Conservation (phyloP, 1,140 invertebrate genomes). For the Phenacoccus solenopsis region DNA sequence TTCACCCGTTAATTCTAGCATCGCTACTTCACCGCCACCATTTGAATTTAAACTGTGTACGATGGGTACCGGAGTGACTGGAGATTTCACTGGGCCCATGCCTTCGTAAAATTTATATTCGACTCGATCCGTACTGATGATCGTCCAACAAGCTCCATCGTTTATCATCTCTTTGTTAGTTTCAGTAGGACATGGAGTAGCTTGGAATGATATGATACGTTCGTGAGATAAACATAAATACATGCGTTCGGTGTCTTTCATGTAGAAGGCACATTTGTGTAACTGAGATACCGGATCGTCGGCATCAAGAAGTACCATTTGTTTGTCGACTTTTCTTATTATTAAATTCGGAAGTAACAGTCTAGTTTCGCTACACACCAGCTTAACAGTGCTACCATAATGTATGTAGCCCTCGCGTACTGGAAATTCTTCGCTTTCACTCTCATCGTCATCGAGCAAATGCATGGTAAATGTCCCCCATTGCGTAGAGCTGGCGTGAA, state of each 20-base stretch:
- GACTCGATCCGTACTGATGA: conserved; percentile 98
- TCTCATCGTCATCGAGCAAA: conserved; percentile 91
- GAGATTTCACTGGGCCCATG: conserved; percentile 90
- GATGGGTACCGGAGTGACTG: conserved; percentile 92
- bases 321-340: conserved; percentile 97
- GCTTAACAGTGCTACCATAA: conserved; percentile 94
- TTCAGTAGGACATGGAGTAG: conserved; percentile 94
- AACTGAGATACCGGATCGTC: conserved; percentile 98
- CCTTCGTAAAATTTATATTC: conserved; percentile 99
- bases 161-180: conserved; percentile 99
- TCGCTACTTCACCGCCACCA: conserved; percentile 93
- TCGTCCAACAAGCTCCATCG: conserved; percentile 99
- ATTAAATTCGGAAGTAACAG: conserved; percentile 95
- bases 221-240: conserved; percentile 97
- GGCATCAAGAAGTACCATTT: conserved; percentile 92
- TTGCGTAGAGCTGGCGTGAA: conserved; percentile 97
- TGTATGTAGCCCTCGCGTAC: conserved; percentile 97
- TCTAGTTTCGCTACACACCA: conserved; percentile 97
- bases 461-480: conserved; percentile 99
- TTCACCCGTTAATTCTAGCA: conserved; percentile 95
- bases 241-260: conserved; percentile 99
- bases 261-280: conserved; percentile 99
- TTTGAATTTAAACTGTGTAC: conserved; percentile 91
- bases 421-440: conserved; percentile 93
- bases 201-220: conserved; percentile 97